phyloP scores from a whole-genome alignment of 92 coral and sea anemone species.

The Siderastrea siderea region DNA sequence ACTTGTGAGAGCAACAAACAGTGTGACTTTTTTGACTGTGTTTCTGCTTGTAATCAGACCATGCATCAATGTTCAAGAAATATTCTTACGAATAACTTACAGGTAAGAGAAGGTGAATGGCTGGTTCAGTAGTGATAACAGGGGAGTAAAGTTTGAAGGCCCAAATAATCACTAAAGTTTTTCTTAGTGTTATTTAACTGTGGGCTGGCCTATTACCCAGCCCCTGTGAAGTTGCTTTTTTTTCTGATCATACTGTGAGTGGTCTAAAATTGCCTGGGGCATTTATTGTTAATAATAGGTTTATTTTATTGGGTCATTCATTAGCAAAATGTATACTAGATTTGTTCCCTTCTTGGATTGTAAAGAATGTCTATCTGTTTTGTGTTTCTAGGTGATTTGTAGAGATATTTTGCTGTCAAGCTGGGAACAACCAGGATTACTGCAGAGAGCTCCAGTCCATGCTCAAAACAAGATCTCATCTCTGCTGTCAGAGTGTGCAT shows the following conservation, averaged over 20 bases:
- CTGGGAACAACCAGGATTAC: conserved; percentile 86
- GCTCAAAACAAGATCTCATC: conserved; percentile 57
- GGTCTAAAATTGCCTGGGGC: too few relatives aligned
- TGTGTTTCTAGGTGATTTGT: conserved; percentile 69
- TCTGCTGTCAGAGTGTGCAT: conserved; percentile 63
- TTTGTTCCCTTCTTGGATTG: too few relatives aligned
- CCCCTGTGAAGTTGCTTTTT: neutral
- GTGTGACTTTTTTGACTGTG: conserved; percentile 95
- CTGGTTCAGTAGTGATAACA: neutral
- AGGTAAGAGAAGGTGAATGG: conserved; percentile 49
- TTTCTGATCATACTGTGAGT: too few relatives aligned
- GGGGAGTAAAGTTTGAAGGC: neutral
- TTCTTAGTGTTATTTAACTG: neutral
- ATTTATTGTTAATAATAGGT: too few relatives aligned
- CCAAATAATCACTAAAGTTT: neutral
- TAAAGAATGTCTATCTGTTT: neutral
- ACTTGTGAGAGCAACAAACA: conserved; percentile 74
- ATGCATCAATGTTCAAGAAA: conserved; percentile 68
- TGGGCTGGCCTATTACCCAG: too few relatives aligned
- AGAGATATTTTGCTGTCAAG: conserved; percentile 77
- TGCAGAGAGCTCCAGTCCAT: conserved; percentile 71
- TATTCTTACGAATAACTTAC: conserved; percentile 83
- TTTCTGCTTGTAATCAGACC: conserved; percentile 75
- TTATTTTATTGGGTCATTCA: too few relatives aligned
- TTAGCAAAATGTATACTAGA: too few relatives aligned